A percentile compares a stretch with the other conserved stretches of the same genome.
Evolutionary conservation across 2,797 vertebrate species (phyloP).

Genomic region (Orientallactaga sibirica): DNA sequence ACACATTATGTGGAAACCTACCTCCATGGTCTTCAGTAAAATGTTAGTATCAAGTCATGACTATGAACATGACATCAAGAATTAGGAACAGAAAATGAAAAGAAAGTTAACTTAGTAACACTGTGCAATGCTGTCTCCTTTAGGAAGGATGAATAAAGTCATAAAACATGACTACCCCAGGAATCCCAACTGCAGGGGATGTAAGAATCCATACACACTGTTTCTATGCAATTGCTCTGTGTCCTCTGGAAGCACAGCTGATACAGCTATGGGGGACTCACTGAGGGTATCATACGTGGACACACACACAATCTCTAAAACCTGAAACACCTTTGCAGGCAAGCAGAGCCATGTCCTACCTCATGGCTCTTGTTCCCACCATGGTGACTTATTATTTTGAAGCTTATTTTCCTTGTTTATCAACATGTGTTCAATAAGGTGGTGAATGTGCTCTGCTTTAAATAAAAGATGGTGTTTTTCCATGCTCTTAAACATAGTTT

Average conservation of each 20-base stretch:
- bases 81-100: conserved; percentile 61
- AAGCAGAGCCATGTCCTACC: neutral
- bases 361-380: neutral
- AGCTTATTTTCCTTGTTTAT: neutral
- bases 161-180: neutral
- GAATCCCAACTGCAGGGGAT: neutral
- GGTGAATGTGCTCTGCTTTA: neutral
- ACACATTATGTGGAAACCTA: conserved; percentile 63
- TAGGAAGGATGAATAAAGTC: neutral
- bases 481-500: conserved; percentile 8
- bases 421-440: neutral
- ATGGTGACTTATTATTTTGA: neutral
- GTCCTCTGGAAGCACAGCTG: neutral
- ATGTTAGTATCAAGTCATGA: conserved; percentile 51
- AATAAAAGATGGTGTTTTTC: neutral
- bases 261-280: neutral
- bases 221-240: neutral
- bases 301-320: neutral
- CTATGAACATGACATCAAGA: conserved; percentile 18
- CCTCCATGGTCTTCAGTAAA: neutral
- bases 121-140: neutral
- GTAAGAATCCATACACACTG: neutral
- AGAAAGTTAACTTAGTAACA: conserved; percentile 6
- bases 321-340: neutral
- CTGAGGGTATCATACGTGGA: too few relatives aligned